phyloP scores from a whole-genome alignment of 2,113 vertebrate species.

The Eulemur rufifrons region DNA sequence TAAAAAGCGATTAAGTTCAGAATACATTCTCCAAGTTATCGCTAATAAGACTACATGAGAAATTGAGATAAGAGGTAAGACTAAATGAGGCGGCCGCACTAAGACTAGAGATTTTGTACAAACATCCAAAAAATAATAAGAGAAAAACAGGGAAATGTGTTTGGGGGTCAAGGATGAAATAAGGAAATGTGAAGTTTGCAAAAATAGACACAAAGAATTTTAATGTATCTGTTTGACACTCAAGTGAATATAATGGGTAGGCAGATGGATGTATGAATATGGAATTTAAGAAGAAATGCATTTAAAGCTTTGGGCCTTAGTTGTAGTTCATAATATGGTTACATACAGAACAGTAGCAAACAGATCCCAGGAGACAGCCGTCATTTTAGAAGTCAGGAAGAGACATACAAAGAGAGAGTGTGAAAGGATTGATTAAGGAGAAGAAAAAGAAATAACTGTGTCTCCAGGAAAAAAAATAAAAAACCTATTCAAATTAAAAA shows the following conservation, averaged over 20 bases:
- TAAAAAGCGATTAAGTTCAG: background rate
- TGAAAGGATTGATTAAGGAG: background rate
- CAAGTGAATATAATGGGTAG: background rate
- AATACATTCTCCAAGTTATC: background rate
- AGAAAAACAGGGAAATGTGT: background rate
- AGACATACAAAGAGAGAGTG: background rate
- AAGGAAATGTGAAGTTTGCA: background rate
- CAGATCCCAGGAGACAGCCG: background rate
- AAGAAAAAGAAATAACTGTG: background rate
- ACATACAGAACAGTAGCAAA: background rate
- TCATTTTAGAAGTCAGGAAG: background rate
- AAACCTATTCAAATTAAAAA: background rate
- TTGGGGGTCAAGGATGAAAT: rapidly evolving
- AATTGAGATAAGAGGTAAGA: background rate
- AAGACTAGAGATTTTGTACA: background rate
- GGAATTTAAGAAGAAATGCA: background rate
- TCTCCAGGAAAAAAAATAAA: background rate
- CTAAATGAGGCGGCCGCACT: rapidly evolving
- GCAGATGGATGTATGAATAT: background rate
- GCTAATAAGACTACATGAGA: background rate
- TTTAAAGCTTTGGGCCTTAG: background rate
- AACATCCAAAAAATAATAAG: background rate
- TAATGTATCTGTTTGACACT: background rate
- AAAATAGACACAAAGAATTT: background rate
- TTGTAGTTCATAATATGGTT: background rate